Evolutionary conservation across 2,797 vertebrate genomes (phyloP).

Genomic region (Falco berigora): DNA sequence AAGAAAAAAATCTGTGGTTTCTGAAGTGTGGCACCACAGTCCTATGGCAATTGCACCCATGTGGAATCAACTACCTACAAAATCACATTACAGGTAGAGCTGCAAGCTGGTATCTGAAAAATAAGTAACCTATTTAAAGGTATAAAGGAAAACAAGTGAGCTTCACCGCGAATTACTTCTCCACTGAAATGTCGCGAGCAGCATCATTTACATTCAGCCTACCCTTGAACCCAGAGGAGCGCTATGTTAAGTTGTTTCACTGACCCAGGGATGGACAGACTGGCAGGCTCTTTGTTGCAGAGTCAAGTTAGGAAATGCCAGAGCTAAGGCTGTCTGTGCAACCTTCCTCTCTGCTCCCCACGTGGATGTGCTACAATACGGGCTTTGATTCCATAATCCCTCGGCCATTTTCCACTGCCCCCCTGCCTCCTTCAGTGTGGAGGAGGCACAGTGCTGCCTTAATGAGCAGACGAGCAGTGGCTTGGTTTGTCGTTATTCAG

Average conservation of each 20-base stretch:
- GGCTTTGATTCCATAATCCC: background rate
- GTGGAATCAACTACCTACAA: background rate
- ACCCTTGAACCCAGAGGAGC: background rate
- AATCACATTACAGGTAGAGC: background rate
- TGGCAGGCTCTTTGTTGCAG: slow-evolving; percentile 6
- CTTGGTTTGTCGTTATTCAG: background rate
- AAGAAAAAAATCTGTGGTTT: background rate
- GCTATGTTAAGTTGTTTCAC: background rate
- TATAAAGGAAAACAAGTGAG: background rate
- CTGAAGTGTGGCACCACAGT: background rate
- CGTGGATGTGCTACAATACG: background rate
- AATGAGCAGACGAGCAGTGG: background rate
- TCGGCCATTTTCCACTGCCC: background rate
- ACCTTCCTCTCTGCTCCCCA: background rate
- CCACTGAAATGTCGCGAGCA: background rate
- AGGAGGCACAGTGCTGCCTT: slow-evolving; percentile 2
- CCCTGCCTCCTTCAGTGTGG: background rate
- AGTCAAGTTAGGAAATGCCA: background rate
- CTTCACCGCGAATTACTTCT: background rate
- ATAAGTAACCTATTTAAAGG: slow-evolving; percentile 13
- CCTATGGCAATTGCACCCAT: background rate
- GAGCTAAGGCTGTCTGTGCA: slow-evolving; percentile 10
- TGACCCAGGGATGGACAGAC: background rate
- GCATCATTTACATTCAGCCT: background rate
- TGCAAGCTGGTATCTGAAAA: background rate